These are phyloP conservation scores for Rousettus madagascariensis DNA, from an alignment of 2,797 vertebrate species.

Conservation along the genomic window DNA sequence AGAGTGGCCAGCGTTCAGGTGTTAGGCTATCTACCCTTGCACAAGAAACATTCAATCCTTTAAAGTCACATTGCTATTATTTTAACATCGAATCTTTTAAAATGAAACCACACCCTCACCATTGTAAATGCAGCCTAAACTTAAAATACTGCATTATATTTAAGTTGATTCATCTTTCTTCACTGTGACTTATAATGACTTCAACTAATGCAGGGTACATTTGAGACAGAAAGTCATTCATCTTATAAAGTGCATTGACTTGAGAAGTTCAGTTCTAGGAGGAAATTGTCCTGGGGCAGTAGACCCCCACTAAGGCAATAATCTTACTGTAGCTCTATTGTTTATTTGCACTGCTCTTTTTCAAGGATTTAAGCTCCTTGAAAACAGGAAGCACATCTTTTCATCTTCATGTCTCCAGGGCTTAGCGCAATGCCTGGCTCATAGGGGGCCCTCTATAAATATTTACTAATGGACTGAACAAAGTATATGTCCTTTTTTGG, in stretches of 20 bases:
- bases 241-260: not conserved
- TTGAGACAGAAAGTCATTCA: not conserved
- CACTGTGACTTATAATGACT: not conserved
- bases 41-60: not conserved
- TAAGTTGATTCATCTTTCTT: not conserved
- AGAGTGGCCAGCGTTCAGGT: not conserved
- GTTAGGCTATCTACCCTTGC: not conserved
- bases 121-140: not conserved
- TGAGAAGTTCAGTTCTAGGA: not conserved
- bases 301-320: not conserved
- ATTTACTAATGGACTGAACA: constrained; percentile 24
- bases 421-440: not conserved
- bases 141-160: not conserved
- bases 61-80: not conserved
- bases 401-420: constrained; percentile 24
- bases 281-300: not conserved
- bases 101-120: not conserved
- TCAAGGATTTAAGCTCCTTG: constrained; percentile 1
- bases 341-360: constrained; percentile 47
- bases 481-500: not conserved
- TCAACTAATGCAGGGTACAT: not conserved
- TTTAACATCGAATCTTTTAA: not conserved
- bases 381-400: constrained; percentile 37
- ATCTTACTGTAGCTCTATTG: not conserved
- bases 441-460: not conserved